Base-by-base conservation (phyloP, 2,797 vertebrate genomes). In the Sparidentex hasta region DNA sequence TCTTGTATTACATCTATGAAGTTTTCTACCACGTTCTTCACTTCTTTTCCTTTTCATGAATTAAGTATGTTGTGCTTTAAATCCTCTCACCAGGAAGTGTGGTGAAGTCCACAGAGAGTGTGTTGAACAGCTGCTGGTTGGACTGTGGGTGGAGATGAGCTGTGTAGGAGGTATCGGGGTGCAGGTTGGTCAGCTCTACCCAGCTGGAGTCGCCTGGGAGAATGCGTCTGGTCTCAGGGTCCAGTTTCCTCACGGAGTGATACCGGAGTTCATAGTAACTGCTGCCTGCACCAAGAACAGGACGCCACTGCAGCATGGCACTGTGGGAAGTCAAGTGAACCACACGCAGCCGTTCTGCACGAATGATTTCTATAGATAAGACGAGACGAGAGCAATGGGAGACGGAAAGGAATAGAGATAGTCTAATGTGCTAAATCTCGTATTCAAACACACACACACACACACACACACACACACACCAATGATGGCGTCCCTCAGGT, bases 401-500 rank as follows among this genome's bases (percentile, higher is more conserved):
- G 20, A 55, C 7, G n/a, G 5, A 68, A 27, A 51, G 16, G 8
- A 3, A 55, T 11, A 59, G 12, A 75, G 23, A 51, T 43, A 7
- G 61, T 44, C n/a, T 9, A 25, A 7, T 46, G 41, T 47, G 41
- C 61, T 58, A 52, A 52, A 4, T 9, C 48, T 11, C 20, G 7
- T 13, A 58, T 27, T 38, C 14, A 46, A 21, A 61, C 58, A 41
- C 43, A 20, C 44, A 51, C 48, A n/a, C 52, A 43, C 58, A 59
- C 59, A 17, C 46, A 47, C 44, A 64, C 64, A 21, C 47, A 68
- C 72, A 83, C 55, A 55, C 92, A 75, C 95, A 99, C 97, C 95
- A 29, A 95, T 94, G 55, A 99, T 97, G 25, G 95, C 94, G 3
- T 92, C 90, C 54, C 93, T 93, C 56, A 98, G 92, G 64, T 96